Evolutionary conservation across 1,140 invertebrate genomes (phyloP), one percentile per base, ranked within the genome.

Genomic region (Atta colombica): DNA sequence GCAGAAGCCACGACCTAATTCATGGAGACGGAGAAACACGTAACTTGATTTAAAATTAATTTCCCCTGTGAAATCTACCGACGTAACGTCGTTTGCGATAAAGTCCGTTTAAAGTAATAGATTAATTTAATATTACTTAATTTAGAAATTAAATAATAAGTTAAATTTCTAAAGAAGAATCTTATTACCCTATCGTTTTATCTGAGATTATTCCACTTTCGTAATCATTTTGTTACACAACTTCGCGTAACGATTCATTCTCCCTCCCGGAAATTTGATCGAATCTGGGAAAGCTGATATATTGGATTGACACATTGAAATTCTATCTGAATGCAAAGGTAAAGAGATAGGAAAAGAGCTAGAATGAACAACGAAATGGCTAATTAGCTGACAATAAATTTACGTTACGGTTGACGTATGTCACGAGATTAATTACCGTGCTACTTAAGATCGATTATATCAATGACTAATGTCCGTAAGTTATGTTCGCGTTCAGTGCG

Each of bases 341-440:
- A 60, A 6, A 39, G 72, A 35, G 53, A 31, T 18, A n/a, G 16
- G 7, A 18, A 10, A 21, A 4, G 10, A 12, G 71, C 12, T n/a
- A 28, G 18, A 58, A 55, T 6, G 6, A 31, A 66, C 45, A 35
- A 16, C 10, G 10, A 66, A 89, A 85, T 63, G 49, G 60, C 72
- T 87, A 89, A 91, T 92, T 91, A 87, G 78, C 77, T 21, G 80
- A 77, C 85, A 6, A 91, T 92, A 91, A 91, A 86, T 92, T 91
- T 55, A 21, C 63, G 51, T 87, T 88, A 74, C 80, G 66, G 65
- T 77, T 14, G 66, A 69, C 28, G 63, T 75, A 85, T 39, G 75
- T 88, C 74, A 69, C 58, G 68, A 80, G 55, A 63, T 77, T 69
- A 88, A 58, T 78, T 39, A 25, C 55, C 39, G n/a, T 28, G 49